Base-by-base conservation (phyloP, 2,797 vertebrate genomes). In the Centropyge bicolor region DNA sequence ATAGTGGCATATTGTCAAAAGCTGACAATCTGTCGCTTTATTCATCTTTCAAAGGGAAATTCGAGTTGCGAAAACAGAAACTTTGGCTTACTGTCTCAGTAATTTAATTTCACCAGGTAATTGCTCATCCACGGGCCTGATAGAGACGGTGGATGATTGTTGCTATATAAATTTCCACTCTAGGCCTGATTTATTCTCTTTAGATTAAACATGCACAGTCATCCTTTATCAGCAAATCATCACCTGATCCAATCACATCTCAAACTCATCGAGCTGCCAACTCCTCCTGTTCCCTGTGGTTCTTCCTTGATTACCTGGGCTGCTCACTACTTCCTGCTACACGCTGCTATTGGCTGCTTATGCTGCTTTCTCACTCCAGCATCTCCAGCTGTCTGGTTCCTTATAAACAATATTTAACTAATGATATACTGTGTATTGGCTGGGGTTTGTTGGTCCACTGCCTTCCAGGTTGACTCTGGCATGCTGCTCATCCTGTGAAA, bases 1-100 rank as follows among this genome's bases (percentile, higher is more conserved):
- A 64, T 17, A 11, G 35, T 60, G 35, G n/a, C 70, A 65, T 81
- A 70, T 72, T 67, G 55, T 76, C 43, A 51, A 70, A 46, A 51
- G 31, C 61, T 76, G 69, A 77, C 56, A 81, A 75, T 75, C 67
- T 69, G 78, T 78, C 59, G 60, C 31, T 48, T 62, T 74, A 59
- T 69, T 72, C 8, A 22, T 59, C 43, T 67, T 71, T 81, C 17
- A 38, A 22, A 52, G 40, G 43, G 46, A 38, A 10, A 57, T 57
- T 52, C 8, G 56, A 62, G 35, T 11, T 52, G 27, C 17, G 41
- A 12, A 38, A 45, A 24, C 43, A 52, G 3, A 43, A 56, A 54
- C 20, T 24, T 1, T 51, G 56, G 43, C 62, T 63, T 12, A 36
- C 1, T 46, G 13, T 46, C 27, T 74, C 36, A 8, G 2, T 14